phyloP scores from a whole-genome alignment of 2,888 invertebrate species.

The Diarsia rubi region DNA sequence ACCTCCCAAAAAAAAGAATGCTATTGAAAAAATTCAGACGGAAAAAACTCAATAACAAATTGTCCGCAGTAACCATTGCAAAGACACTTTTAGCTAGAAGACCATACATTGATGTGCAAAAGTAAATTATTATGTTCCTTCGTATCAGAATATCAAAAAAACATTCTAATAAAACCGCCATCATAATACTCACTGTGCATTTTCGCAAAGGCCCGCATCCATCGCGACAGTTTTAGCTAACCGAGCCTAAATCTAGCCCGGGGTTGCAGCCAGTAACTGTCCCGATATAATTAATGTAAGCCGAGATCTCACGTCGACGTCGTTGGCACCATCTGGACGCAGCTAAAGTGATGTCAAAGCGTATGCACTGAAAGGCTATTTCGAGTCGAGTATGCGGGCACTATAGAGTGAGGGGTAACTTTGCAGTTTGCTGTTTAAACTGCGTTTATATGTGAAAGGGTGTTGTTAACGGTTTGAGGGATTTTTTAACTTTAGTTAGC shows the following conservation, averaged over 20 bases:
- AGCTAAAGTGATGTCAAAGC: conserved; percentile 60
- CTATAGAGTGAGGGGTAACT: conserved; percentile 26
- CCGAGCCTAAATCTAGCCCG: conserved; percentile 51
- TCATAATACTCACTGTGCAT: neutral
- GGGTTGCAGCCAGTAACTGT: conserved; percentile 45
- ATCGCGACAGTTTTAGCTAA: conserved; percentile 33
- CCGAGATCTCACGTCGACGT: conserved; percentile 56
- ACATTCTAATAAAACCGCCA: neutral
- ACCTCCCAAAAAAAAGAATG: too few species aligned
- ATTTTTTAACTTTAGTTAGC: neutral
- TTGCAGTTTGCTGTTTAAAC: neutral
- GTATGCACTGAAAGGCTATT: conserved; percentile 60
- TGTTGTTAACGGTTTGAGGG: neutral
- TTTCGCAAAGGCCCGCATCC: conserved; percentile 11
- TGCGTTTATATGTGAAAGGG: neutral
- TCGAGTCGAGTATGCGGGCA: conserved; percentile 45
- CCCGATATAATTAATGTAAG: conserved; percentile 66
- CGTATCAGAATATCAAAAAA: neutral
- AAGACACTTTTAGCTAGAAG: neutral
- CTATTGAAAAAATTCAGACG: neutral
- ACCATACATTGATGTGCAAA: neutral
- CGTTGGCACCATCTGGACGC: conserved; percentile 59
- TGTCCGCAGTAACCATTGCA: neutral
- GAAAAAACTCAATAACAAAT: neutral
- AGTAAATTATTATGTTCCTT: neutral